Conservation (phyloP, 2,113 vertebrate species). For the Heteronetta atricapilla region DNA sequence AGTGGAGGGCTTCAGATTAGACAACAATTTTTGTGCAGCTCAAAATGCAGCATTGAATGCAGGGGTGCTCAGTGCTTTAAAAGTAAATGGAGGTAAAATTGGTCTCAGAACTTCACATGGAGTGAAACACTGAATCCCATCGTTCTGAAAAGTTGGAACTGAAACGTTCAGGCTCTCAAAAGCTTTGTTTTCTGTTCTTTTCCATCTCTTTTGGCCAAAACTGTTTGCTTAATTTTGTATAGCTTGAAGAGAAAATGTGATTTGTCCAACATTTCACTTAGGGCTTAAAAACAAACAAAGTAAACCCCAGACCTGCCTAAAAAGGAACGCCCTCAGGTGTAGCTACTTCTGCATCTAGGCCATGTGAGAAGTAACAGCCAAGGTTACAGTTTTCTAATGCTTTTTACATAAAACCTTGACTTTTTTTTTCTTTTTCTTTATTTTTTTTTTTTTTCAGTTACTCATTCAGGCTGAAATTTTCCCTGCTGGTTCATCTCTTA, state of each 20-base stretch:
- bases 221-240: not conserved
- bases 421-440: not conserved
- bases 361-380: not conserved
- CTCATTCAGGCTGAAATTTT: constrained; percentile 13
- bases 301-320: not conserved
- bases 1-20: not conserved
- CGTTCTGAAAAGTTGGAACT: not conserved
- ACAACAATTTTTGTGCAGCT: not conserved
- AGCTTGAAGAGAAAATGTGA: constrained; percentile 11
- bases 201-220: constrained; percentile 7
- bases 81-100: not conserved
- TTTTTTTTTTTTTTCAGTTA: not conserved
- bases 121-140: not conserved
- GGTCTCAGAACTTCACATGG: not conserved
- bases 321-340: not conserved
- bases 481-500: constrained; percentile 47
- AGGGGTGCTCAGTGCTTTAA: not conserved
- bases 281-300: not conserved
- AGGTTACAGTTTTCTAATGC: not conserved
- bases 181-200: constrained; percentile 26
- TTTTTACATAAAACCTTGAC: not conserved
- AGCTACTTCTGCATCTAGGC: not conserved
- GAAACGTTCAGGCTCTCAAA: not conserved
- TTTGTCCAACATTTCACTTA: not conserved
- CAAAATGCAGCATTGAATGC: not conserved